Evolutionary conservation across 37 sponge, comb jelly and placozoan species (phyloP).

Genomic region (Trichoplax adhaerens): DNA sequence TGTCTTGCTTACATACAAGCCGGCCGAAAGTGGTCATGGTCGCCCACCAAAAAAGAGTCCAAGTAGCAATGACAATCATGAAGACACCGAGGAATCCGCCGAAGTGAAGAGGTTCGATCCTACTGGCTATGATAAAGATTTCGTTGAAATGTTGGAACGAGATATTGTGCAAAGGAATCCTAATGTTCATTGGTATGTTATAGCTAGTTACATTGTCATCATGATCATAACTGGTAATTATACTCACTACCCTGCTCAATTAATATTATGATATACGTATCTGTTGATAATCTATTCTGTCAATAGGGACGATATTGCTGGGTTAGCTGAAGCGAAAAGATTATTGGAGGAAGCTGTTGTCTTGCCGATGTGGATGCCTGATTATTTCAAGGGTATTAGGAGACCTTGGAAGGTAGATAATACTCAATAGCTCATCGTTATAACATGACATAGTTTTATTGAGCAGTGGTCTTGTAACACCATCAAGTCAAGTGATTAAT

Average conservation of each 20-base stretch:
- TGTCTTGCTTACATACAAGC: background rate
- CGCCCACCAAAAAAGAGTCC: too few relatives aligned
- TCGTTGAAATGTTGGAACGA: constrained; percentile 79
- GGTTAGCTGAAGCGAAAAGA: constrained; percentile 78
- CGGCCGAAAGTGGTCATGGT: too few relatives aligned
- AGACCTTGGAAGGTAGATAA: background rate
- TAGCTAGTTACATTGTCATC: background rate
- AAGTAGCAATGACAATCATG: too few relatives aligned
- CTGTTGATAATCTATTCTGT: background rate
- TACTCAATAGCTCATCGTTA: background rate
- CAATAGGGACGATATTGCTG: constrained; percentile 80
- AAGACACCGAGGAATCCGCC: too few relatives aligned
- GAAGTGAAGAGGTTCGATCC: constrained; percentile 44
- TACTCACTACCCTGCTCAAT: background rate
- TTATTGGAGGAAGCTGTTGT: constrained; percentile 95
- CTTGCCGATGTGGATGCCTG: constrained; percentile 91
- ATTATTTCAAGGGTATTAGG: constrained; percentile 88
- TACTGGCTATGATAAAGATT: constrained; percentile 78
- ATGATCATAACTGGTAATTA: background rate
- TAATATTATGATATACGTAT: background rate
- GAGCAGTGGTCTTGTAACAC: background rate
- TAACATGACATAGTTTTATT: background rate
- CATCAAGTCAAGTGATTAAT: background rate
- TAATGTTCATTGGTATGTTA: constrained; percentile 72
- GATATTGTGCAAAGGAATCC: constrained; percentile 82